phyloP scores from a whole-genome alignment of 2,113 vertebrate genomes.

The Burhinus bistriatus region DNA sequence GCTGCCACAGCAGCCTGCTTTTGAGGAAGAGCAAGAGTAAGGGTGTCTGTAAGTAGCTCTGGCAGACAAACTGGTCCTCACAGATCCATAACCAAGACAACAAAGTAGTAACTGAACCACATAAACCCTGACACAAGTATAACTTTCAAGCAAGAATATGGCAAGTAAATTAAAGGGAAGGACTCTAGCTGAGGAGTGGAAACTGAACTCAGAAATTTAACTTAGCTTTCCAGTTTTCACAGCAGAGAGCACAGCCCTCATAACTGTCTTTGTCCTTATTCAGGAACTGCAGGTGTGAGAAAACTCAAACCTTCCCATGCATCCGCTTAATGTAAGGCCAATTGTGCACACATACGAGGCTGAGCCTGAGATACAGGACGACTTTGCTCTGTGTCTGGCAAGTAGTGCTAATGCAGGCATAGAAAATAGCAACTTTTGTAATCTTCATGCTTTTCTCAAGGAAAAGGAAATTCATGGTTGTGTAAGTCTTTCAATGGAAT shows the following conservation, averaged over 20 bases:
- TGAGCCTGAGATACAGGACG: background rate
- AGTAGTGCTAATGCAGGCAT: background rate
- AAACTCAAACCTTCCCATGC: background rate
- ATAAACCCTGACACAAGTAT: background rate
- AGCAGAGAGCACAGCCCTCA: background rate
- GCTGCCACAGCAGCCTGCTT: background rate
- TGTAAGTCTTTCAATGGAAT: background rate
- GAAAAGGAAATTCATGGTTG: background rate
- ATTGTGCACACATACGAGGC: accelerated
- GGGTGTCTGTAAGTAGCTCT: background rate
- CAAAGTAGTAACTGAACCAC: background rate
- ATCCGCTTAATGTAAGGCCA: background rate
- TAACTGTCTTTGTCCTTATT: background rate
- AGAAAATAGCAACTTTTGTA: background rate
- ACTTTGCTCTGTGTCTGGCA: background rate
- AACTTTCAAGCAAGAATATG: background rate
- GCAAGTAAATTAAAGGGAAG: background rate
- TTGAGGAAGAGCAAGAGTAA: background rate
- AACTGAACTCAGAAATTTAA: background rate
- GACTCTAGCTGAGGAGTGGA: background rate
- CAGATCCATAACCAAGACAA: background rate
- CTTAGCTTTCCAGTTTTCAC: background rate
- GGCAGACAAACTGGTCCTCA: background rate
- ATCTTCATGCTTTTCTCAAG: background rate
- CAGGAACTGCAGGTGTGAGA: background rate